Percentiles rank a stretch among this genome's conserved stretches.
Conservation (phyloP, 2,113 vertebrate genomes). For the Glaucidium brasilianum region DNA sequence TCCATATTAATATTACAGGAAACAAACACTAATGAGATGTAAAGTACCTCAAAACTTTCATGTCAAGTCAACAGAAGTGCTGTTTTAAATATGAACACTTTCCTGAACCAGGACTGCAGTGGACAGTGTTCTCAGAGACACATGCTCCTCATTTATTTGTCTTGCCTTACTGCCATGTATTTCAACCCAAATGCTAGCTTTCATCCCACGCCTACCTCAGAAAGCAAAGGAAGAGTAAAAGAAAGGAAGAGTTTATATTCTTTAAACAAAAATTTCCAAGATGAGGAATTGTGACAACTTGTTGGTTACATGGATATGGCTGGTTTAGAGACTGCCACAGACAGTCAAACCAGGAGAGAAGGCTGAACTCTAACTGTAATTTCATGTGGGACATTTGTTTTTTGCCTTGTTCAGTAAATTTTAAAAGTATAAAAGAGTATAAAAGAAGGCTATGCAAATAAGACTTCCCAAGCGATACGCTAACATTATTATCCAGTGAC, state of each 20-base stretch:
- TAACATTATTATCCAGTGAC: not conserved
- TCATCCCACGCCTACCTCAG: not conserved
- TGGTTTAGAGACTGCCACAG: not conserved
- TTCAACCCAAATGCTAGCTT: not conserved
- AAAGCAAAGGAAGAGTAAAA: not conserved
- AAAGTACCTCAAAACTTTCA: not conserved
- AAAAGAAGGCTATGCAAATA: not conserved
- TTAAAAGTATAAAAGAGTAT: not conserved
- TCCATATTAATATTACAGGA: not conserved
- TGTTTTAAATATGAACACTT: not conserved
- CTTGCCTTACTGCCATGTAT: not conserved
- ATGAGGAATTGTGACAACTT: not conserved
- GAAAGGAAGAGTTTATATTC: not conserved
- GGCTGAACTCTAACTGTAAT: not conserved
- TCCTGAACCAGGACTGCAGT: not conserved
- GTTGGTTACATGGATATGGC: not conserved
- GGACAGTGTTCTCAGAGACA: not conserved
- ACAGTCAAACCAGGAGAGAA: not conserved
- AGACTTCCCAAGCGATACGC: not conserved
- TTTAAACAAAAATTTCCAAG: not conserved
- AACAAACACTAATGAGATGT: not conserved
- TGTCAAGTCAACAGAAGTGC: not conserved
- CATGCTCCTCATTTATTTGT: not conserved
- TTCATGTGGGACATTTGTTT: rapidly evolving
- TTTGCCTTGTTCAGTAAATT: not conserved